Evolutionary conservation across 2,888 invertebrate genomes (phyloP), one percentile per base, ranked within the genome.

Genomic region (Cataglyphis rosenhaueri): DNA sequence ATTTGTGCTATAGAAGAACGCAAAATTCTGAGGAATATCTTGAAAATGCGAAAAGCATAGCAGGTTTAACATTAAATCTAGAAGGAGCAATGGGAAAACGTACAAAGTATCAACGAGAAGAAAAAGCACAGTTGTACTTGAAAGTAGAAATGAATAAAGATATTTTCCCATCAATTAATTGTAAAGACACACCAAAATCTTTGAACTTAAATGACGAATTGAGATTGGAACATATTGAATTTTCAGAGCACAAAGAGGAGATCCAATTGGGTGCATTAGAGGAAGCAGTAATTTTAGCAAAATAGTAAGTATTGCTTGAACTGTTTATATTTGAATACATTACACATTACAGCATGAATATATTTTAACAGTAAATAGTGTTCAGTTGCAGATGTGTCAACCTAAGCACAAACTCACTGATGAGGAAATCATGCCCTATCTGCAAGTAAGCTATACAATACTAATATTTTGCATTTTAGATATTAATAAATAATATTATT

Each of bases 171-270:
- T 94, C 94, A 21, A 94, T 95, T 25, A 95, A 95, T 1, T 93
- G 93, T 3, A 94, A 95, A 0, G 94, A 94, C 55, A 92, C 97
- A 83, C 97, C 97, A 0, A 95, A 96, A 86, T 96, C 98, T 86
- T 93, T 98, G 4, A 95, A 96, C 65, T 94, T 99, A 38, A 96
- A 98, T 86, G 99, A 99, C 95, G 99, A 99, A 90, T 96, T 98
- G 1, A 96, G 98, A 76, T 95, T 99, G 59, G 97, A 98, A 90
- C 96, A 96, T 87, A 96, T 98, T 68, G 95, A 96, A 85, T 98
- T 97, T 92, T 94, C 95, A 5, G 96, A 97, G 87, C 94, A 95
- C 84, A 95, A 95, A 74, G 96, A 96, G 84, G 95, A 94, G 41
- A 91, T 93, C 6, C 91, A 94, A 8, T 93, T 98, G 82, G 96